Percentiles rank a stretch among this genome's conserved stretches.
phyloP scores from a whole-genome alignment of 2,888 invertebrate species.

The Catocala nupta region DNA sequence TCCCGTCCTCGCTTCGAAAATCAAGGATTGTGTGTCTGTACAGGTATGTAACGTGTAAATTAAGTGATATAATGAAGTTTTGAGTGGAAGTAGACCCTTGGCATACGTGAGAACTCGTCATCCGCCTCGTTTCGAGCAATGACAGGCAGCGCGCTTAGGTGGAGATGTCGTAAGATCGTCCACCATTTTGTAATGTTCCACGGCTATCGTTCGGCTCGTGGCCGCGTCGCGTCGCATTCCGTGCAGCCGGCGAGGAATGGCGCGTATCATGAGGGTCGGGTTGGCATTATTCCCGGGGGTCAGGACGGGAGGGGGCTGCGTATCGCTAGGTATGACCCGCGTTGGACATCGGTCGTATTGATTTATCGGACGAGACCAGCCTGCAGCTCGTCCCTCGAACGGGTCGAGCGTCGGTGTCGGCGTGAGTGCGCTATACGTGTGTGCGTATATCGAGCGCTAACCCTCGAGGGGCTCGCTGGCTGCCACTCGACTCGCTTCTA shows the following conservation, averaged over 20 bases:
- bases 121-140: slow-evolving; percentile 84
- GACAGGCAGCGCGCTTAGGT: slow-evolving; percentile 84
- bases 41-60: slow-evolving; percentile 87
- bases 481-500: slow-evolving; percentile 86
- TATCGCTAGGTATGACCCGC: slow-evolving; percentile 72
- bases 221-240: slow-evolving; percentile 84
- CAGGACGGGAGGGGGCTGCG: slow-evolving; percentile 80
- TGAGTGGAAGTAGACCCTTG: slow-evolving; percentile 86
- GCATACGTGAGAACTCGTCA: slow-evolving; percentile 85
- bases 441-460: slow-evolving; percentile 86
- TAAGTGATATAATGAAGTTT: slow-evolving; percentile 73
- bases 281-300: slow-evolving; percentile 83
- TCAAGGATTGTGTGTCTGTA: slow-evolving; percentile 89
- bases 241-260: slow-evolving; percentile 82
- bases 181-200: slow-evolving; percentile 87
- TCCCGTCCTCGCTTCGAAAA: slow-evolving; percentile 88
- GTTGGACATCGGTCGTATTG: slow-evolving; percentile 82
- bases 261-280: slow-evolving; percentile 81
- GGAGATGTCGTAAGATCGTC: slow-evolving; percentile 88
- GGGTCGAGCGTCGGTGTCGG: slow-evolving; percentile 83
- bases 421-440: slow-evolving; percentile 78
- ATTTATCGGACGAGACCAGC: slow-evolving; percentile 86
- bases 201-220: slow-evolving; percentile 84
- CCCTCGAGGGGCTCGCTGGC: slow-evolving; percentile 86
- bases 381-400: slow-evolving; percentile 81